Evolutionary conservation across 1,140 invertebrate genomes (phyloP).

Genomic region (Protaetia brevitarsis): DNA sequence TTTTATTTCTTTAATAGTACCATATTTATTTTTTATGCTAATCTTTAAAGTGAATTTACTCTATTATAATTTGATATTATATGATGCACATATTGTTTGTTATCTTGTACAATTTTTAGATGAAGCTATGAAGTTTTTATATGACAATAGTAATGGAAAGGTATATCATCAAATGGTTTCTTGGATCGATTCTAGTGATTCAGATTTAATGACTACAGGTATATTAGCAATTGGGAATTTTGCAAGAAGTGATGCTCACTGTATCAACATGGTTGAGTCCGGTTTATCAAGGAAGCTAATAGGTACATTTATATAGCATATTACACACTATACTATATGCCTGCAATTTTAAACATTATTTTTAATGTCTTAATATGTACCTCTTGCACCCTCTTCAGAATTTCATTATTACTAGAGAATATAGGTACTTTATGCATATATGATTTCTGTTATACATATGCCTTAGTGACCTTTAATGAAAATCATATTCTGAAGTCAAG

Average conservation of each 20-base stretch:
- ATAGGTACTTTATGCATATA: no score
- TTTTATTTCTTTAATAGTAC: no score
- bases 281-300: constrained; percentile 75
- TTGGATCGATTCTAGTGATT: constrained; percentile 72
- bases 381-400: no score
- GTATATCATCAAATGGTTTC: constrained; percentile 69
- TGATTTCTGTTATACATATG: no score
- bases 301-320: constrained; percentile 39
- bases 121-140: constrained; percentile 80
- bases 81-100: no score
- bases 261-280: constrained; percentile 75
- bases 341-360: no score
- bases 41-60: no score
- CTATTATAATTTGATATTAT: no score
- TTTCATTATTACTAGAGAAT: no score
- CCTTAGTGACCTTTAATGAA: no score
- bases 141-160: constrained; percentile 65
- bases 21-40: background rate
- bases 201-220: constrained; percentile 74
- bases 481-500: no score
- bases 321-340: constrained; percentile 7
- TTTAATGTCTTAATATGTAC: no score
- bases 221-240: constrained; percentile 87
- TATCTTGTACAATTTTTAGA: constrained; percentile 67
- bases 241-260: constrained; percentile 80